Evolutionary conservation across 2,888 invertebrate genomes (phyloP), one percentile per base, ranked within the genome.

Genomic region (Cheilosia impressa): DNA sequence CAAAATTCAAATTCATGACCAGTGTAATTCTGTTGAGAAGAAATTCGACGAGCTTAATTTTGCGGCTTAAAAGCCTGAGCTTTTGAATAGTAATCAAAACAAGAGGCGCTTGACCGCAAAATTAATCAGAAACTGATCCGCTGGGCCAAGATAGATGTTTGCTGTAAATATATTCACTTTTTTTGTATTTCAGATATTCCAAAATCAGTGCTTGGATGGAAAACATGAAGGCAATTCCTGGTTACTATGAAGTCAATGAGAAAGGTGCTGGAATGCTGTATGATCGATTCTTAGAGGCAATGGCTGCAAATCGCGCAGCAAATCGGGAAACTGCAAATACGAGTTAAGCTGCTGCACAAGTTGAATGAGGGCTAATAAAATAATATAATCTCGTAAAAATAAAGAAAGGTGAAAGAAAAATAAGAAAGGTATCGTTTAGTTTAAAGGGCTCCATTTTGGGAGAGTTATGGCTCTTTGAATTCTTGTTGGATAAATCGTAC

Each of bases 171-270:
- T 1, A n/a, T n/a, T n/a, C n/a, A n/a, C 0, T 0, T 15, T 3
- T 43, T 4, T 6, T 27, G 10, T 5, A 22, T 27, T 34, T 38
- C 31, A 89, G 89, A 75, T 89, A 88, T 77, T 90, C 90, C 0
- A 80, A 88, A 27, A 89, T 88, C 1, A 57, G 0, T 0, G 88
- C 81, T 7, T 92, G 91, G 91, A 87, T 91, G 81, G 89, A 87
- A 22, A 88, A 89, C 17, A 89, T 91, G 89, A 84, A 89, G 50
- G 50, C 87, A n/a, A 43, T 91, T 65, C 91, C 91, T 1, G 88
- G 89, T 38, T 90, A 91, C 77, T 88, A 90, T 22, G 90, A 91
- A 3, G 68, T 90, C 1, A 91, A 91, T 83, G 72, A 91, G 0
- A 89, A 89, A 17, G 91, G 91, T 0, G 90, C 91, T 0, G 88